phyloP scores from a whole-genome alignment of 2,113 vertebrate species.

The Mastomys natalensis region DNA sequence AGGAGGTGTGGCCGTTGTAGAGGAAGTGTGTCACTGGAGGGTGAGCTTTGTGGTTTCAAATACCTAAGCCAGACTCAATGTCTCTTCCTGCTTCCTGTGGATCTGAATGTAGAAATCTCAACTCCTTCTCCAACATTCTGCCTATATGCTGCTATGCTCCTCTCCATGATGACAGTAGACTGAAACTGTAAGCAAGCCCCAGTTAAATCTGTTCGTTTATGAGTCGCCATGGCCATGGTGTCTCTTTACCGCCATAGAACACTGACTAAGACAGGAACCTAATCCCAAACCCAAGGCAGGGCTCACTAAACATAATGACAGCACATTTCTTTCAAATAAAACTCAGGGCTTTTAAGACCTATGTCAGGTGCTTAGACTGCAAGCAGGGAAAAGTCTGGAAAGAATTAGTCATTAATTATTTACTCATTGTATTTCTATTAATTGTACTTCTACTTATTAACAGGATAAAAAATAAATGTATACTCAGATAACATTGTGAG shows the following conservation, averaged over 20 bases:
- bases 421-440: conserved; percentile 47
- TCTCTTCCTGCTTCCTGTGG: neutral
- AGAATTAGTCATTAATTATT: neutral
- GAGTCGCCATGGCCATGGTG: neutral
- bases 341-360: neutral
- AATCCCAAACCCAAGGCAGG: neutral
- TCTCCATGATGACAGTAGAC: neutral
- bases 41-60: neutral
- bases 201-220: neutral
- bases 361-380: neutral
- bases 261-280: neutral
- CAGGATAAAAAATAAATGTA: conserved; percentile 46
- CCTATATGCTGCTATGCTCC: neutral
- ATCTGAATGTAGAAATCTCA: neutral
- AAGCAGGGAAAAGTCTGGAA: neutral
- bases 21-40: neutral
- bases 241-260: neutral
- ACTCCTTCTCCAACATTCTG: neutral
- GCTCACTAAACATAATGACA: neutral
- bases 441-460: neutral
- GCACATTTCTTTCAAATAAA: neutral
- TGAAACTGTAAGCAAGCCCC: neutral
- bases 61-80: neutral
- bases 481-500: neutral
- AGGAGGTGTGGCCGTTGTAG: too few relatives aligned